Evolutionary conservation across 2,797 vertebrate genomes (phyloP).

Genomic region (Diplodus sargus): DNA sequence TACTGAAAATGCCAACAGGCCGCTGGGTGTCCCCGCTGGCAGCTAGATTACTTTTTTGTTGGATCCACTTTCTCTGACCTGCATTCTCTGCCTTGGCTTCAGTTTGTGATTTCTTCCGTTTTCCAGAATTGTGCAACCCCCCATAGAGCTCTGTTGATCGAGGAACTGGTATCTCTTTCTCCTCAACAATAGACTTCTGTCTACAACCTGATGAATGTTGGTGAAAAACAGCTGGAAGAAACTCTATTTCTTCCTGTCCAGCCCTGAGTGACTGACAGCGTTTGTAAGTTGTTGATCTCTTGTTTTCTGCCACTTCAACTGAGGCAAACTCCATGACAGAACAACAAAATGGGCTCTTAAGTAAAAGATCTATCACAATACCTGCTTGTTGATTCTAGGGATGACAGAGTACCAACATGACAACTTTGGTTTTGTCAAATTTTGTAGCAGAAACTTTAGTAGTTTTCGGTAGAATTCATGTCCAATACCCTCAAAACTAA

Average conservation of each 20-base stretch:
- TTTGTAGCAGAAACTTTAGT: too few relatives aligned
- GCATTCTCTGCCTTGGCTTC: conserved; percentile 38
- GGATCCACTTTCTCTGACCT: conserved; percentile 51
- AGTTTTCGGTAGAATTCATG: too few relatives aligned
- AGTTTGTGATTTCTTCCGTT: conserved; percentile 56
- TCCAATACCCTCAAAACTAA: too few relatives aligned
- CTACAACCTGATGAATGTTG: conserved; percentile 14
- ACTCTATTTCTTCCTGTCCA: neutral
- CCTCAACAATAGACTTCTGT: conserved; percentile 18
- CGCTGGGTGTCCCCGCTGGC: conserved; percentile 55
- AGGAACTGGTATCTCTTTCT: conserved; percentile 39
- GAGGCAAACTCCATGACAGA: neutral
- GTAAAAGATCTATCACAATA: neutral
- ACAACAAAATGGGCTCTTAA: neutral
- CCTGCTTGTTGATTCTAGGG: neutral
- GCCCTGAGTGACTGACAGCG: neutral
- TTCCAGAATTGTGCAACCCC: conserved; percentile 26
- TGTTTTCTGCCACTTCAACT: conserved; percentile 3
- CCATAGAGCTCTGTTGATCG: conserved; percentile 36
- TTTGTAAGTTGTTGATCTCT: neutral
- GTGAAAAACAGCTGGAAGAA: neutral
- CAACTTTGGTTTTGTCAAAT: too few relatives aligned
- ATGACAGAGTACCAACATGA: neutral
- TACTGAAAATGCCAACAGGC: conserved; percentile 54
- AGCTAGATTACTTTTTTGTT: conserved; percentile 64